These are phyloP conservation scores for Bagarius yarrelli DNA, from an alignment of 2,113 vertebrate species.

Conservation along the genomic window DNA sequence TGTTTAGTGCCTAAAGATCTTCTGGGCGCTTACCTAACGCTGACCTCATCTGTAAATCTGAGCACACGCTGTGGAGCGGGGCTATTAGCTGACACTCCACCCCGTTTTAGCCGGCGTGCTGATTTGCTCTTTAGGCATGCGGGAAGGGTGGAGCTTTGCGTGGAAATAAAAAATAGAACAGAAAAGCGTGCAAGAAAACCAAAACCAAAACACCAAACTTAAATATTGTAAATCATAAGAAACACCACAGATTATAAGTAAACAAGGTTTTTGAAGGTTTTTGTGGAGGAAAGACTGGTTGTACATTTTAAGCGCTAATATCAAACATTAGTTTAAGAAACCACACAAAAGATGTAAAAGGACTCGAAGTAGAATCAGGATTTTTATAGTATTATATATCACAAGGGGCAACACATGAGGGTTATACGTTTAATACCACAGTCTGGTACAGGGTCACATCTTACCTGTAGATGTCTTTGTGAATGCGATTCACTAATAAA, in stretches of 20 bases:
- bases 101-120: constrained; percentile 73
- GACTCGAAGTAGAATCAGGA: neutral
- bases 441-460: neutral
- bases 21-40: constrained; percentile 77
- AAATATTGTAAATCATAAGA: neutral
- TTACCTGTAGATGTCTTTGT: constrained; percentile 92
- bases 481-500: constrained; percentile 86
- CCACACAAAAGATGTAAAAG: neutral
- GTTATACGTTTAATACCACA: neutral
- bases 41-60: constrained; percentile 79
- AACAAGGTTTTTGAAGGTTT: neutral
- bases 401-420: neutral
- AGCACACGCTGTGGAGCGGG: constrained; percentile 74
- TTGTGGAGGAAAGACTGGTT: neutral
- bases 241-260: constrained; percentile 6
- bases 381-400: neutral
- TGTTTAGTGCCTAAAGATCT: neutral
- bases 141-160: constrained; percentile 81
- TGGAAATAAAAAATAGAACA: constrained; percentile 37
- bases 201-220: neutral
- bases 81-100: constrained; percentile 72
- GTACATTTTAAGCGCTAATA: neutral
- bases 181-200: constrained; percentile 52
- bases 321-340: neutral
- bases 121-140: constrained; percentile 82